phyloP scores from a whole-genome alignment of 2,888 invertebrate species.

The Xanthia togata region DNA sequence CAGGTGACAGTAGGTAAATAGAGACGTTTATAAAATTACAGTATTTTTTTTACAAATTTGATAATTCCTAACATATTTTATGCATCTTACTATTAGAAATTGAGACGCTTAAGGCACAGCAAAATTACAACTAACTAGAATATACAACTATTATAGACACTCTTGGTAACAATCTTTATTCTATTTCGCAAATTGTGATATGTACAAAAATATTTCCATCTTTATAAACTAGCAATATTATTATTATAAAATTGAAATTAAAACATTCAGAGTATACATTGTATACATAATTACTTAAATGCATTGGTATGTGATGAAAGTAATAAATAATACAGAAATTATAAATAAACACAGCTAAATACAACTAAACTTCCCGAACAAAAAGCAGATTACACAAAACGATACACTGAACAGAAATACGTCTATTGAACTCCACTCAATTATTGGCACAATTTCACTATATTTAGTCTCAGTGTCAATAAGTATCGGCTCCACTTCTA shows the following conservation, averaged over 20 bases:
- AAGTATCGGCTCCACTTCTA: constrained; percentile 82
- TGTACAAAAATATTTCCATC: constrained; percentile 89
- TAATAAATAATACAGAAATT: constrained; percentile 67
- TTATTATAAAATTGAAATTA: constrained; percentile 62
- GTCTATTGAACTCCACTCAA: constrained; percentile 72
- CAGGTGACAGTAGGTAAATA: constrained; percentile 78
- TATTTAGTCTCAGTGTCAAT: constrained; percentile 69
- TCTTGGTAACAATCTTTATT: constrained; percentile 86
- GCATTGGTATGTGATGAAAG: constrained; percentile 70
- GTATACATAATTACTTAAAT: constrained; percentile 63
- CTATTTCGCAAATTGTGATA: constrained; percentile 88
- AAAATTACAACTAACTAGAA: constrained; percentile 87
- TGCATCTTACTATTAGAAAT: constrained; percentile 86
- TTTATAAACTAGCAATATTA: constrained; percentile 79
- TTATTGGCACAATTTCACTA: constrained; percentile 84
- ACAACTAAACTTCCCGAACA: constrained; percentile 57
- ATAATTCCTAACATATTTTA: constrained; percentile 80
- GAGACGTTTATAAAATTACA: constrained; percentile 84
- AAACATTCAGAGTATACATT: constrained; percentile 55
- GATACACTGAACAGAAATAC: constrained; percentile 62
- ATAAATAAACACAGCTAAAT: constrained; percentile 64
- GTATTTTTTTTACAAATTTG: constrained; percentile 81
- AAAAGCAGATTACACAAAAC: constrained; percentile 64
- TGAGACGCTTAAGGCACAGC: constrained; percentile 90
- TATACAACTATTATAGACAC: constrained; percentile 83